Percentiles rank a stretch among this genome's conserved stretches.
Evolutionary conservation across 2,113 vertebrate species (phyloP).

Genomic region (Lontra canadensis): DNA sequence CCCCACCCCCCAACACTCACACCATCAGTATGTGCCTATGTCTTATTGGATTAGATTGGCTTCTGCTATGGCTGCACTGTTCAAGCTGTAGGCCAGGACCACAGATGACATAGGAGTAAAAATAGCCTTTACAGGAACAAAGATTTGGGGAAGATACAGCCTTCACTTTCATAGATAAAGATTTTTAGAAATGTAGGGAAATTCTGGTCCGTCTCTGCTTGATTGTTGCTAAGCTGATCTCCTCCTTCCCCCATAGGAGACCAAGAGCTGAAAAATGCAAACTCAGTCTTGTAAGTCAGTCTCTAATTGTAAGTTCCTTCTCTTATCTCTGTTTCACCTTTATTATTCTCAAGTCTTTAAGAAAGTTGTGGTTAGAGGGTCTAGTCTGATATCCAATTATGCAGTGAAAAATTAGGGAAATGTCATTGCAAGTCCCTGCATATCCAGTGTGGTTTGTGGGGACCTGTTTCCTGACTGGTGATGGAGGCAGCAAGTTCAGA

Average conservation of each 20-base stretch:
- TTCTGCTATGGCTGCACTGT: neutral
- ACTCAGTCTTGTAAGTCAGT: neutral
- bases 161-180: neutral
- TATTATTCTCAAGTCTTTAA: neutral
- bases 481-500: neutral
- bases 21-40: neutral
- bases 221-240: neutral
- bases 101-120: neutral
- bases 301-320: neutral
- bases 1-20: neutral
- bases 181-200: neutral
- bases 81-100: neutral
- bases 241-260: neutral
- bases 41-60: neutral
- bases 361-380: neutral
- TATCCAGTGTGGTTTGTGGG: neutral
- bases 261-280: neutral
- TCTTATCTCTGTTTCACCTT: neutral
- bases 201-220: neutral
- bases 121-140: neutral
- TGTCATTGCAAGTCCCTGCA: neutral
- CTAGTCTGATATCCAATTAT: neutral
- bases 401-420: neutral
- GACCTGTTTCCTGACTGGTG: neutral
- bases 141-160: neutral